A percentile compares a stretch with the other conserved stretches of the same genome.
These are phyloP conservation scores for Drosophila gaucha DNA, from an alignment of 2,888 invertebrate species.

Conservation along the genomic window DNA sequence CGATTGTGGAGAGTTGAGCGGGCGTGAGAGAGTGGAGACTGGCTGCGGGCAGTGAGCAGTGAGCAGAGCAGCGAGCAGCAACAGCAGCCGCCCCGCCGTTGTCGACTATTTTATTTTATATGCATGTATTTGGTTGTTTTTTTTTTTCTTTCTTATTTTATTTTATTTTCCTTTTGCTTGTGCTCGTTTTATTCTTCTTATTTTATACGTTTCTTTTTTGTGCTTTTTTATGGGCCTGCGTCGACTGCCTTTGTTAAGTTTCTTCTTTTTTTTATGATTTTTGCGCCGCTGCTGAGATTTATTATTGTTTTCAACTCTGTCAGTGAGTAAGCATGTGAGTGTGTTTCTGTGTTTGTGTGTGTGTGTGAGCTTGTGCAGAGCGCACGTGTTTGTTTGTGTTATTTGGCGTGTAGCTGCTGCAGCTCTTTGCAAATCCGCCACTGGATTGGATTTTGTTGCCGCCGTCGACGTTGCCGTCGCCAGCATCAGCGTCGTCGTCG, in stretches of 20 bases:
- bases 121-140: conserved; percentile 35
- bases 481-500: conserved; percentile 21
- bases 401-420: conserved; percentile 51
- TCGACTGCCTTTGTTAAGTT: conserved; percentile 63
- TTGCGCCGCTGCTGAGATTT: conserved; percentile 64
- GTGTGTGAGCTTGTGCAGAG: conserved; percentile 11
- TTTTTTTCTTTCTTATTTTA: conserved; percentile 47
- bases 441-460: conserved; percentile 60
- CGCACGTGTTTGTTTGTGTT: conserved; percentile 36
- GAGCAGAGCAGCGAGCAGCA: conserved; percentile 3
- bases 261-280: conserved; percentile 62
- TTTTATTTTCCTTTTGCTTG: conserved; percentile 16
- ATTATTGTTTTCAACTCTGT: conserved; percentile 64
- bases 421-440: conserved; percentile 62
- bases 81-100: conserved; percentile 16
- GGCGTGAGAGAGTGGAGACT: conserved; percentile 1
- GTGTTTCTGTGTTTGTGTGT: conserved; percentile 4
- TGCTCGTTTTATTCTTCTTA: conserved; percentile 31
- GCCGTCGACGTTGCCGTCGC: conserved; percentile 26
- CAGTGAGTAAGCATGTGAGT: conserved; percentile 11
- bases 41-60: conserved; percentile 3
- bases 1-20: conserved; percentile 31
- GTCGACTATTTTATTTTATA: conserved; percentile 58
- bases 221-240: conserved; percentile 62
- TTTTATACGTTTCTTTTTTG: conserved; percentile 53